Base-by-base conservation (phyloP, 2,888 invertebrate species). In the Neoitamus cyanurus region DNA sequence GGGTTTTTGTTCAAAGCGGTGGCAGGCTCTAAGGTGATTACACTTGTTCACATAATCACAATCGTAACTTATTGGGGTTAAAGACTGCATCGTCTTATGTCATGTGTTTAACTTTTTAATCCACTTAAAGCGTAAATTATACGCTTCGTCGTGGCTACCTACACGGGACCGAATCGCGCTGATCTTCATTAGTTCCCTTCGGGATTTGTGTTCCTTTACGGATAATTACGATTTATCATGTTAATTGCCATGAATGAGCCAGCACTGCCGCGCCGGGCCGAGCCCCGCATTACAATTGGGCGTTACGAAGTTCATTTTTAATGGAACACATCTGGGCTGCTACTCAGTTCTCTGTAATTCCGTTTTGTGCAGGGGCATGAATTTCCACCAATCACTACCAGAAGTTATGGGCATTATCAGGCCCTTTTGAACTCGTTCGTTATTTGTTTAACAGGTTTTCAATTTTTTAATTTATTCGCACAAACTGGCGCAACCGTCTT, bases 221-320 rank as follows among this genome's bases (percentile, higher is more conserved):
- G 70, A 42, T 83, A 83, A 83, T 83, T 83, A 83, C 83, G 70
- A 70, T 83, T 83, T 83, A 83, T 83, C 83, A 83, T 42, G 42
- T 83, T 83, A 83, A 83, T 83, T 83, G 70, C 70, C 83, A 30
- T 72, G 83, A 83, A 83, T 83, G 70, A 83, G 25, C 42, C 28
- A 9, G 46, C 25, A 15, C 31, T 11, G 90, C 92, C 13, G 58
- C 20, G 7, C 5, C 20, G 68, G 48, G 13, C 42, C 34, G 11
- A 34, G 34, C 20, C 34, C 36, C 58, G 48, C 80, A 42, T 28
- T 31, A 80, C 68, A 34, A 30, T 80, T 80, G 30, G 34, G 80
- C 80, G 80, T 80, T 80, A 58, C 80, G 68, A 80, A 80, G 58
- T 48, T 48, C n/a, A 58, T 80, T 80, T 80, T 80, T 80, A 80